Evolutionary conservation across 64 coral and sea anemone genomes (phyloP).

Genomic region (Actinia tenebrosa): DNA sequence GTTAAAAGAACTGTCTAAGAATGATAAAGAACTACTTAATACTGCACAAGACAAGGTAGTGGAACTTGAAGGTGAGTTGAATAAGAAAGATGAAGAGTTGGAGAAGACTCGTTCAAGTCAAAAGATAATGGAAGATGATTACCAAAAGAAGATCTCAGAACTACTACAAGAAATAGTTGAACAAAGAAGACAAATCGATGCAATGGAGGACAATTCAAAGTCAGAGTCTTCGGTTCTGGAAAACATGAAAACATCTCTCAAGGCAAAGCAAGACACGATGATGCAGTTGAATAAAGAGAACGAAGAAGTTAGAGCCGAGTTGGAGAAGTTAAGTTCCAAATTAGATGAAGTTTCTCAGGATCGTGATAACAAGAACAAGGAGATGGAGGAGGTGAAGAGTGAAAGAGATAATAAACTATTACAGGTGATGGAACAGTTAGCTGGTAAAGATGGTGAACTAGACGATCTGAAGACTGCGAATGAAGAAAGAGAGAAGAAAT

Average conservation of each 20-base stretch:
- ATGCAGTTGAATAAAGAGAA: slow-evolving; percentile 70
- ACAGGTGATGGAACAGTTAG: slow-evolving; percentile 56
- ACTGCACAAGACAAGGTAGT: slow-evolving; percentile 6
- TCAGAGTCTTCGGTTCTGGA: slow-evolving; percentile 82
- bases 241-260: slow-evolving; percentile 72
- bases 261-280: slow-evolving; percentile 74
- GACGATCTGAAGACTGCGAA: slow-evolving; percentile 57
- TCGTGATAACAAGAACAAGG: slow-evolving; percentile 47
- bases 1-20: slow-evolving; percentile 29
- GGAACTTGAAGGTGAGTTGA: slow-evolving; percentile 19
- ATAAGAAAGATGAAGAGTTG: not conserved
- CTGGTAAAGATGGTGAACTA: slow-evolving; percentile 58
- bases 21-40: not conserved
- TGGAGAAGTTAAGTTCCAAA: slow-evolving; percentile 29
- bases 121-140: slow-evolving; percentile 11
- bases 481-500: slow-evolving; percentile 40
- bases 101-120: not conserved
- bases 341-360: slow-evolving; percentile 36
- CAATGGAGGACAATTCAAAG: slow-evolving; percentile 79
- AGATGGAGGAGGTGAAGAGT: slow-evolving; percentile 52
- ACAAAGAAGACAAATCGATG: slow-evolving; percentile 53
- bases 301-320: slow-evolving; percentile 36
- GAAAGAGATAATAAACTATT: slow-evolving; percentile 69
- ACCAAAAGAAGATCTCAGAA: slow-evolving; percentile 9
- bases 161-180: slow-evolving; percentile 30